Evolutionary conservation across 2,888 invertebrate species (phyloP), one percentile per base, ranked within the genome.

Genomic region (Candidula unifasciata): DNA sequence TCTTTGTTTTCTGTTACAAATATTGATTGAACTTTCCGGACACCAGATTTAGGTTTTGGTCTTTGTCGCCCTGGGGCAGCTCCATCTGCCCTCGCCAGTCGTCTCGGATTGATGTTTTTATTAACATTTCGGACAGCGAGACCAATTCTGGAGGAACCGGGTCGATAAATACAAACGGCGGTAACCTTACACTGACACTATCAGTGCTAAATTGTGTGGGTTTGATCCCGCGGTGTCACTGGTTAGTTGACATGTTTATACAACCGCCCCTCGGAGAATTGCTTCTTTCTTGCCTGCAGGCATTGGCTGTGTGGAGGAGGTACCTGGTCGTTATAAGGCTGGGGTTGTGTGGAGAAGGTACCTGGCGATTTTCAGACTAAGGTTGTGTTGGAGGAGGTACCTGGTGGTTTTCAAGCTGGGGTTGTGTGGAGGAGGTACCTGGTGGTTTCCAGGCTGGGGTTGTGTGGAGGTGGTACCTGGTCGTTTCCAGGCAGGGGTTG

Each of bases 161-260:
- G n/a, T n/a, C n/a, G 27, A 66, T 66, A 66, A 27, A 66, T n/a
- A n/a, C 24, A 13, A 44, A 10, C 44, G 3, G 35, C 69, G 37
- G 69, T 69, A 69, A 69, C 8, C 33, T 37, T 33, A 69, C 69
- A 69, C 69, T 35, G 21, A 37, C 37, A 69, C 35, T 27, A 21
- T 18, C 35, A 52, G 2, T 33, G 44, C n/a, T n/a, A n/a, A 52
- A 73, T 52, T 73, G 73, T 73, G n/a, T 73, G 44, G n/a, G 10
- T 8, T 52, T 3, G 33, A 21, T 3, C 21, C 44, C 21, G 21
- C 5, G 57, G 60, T 76, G 76, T 54, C 76, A 76, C 21, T 35
- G 76, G 24, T 57, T 33, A 16, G 76, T 76, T 13, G 76, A 30
- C 76, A 76, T 76, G 57, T 76, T 76, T 76, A 33, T 76, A 30